Evolutionary conservation across 2,113 vertebrate species (phyloP).

Genomic region (Ellobius talpinus): DNA sequence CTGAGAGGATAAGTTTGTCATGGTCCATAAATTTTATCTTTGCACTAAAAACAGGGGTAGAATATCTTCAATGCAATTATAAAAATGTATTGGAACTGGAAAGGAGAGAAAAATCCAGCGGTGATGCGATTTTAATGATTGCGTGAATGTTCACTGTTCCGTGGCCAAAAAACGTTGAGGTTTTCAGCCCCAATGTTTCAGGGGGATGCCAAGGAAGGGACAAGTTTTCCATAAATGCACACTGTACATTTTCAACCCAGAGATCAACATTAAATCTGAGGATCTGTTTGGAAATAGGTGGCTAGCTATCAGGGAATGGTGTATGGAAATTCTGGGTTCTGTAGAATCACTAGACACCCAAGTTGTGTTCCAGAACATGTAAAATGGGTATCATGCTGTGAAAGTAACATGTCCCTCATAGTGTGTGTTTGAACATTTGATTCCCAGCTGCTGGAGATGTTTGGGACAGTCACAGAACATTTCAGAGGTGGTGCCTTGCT

Average conservation of each 20-base stretch:
- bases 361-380: background rate
- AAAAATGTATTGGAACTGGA: constrained; percentile 91
- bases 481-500: background rate
- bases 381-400: background rate
- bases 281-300: background rate
- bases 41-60: constrained; percentile 91
- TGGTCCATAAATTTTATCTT: constrained; percentile 90
- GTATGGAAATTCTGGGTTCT: background rate
- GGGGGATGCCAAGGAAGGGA: constrained; percentile 48
- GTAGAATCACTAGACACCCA: background rate
- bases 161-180: constrained; percentile 72
- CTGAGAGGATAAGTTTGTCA: constrained; percentile 87
- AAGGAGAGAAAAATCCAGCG: constrained; percentile 88
- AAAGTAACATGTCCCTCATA: background rate
- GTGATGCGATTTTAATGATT: constrained; percentile 90
- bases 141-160: constrained; percentile 89
- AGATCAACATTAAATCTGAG: background rate
- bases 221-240: background rate
- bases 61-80: constrained; percentile 91
- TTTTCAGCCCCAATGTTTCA: constrained; percentile 58
- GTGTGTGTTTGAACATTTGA: background rate
- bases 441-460: background rate
- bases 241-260: background rate
- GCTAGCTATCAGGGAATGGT: background rate
- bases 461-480: no score